These are phyloP conservation scores for Argyrosomus regius DNA, from an alignment of 2,797 vertebrate genomes.

Conservation along the genomic window DNA sequence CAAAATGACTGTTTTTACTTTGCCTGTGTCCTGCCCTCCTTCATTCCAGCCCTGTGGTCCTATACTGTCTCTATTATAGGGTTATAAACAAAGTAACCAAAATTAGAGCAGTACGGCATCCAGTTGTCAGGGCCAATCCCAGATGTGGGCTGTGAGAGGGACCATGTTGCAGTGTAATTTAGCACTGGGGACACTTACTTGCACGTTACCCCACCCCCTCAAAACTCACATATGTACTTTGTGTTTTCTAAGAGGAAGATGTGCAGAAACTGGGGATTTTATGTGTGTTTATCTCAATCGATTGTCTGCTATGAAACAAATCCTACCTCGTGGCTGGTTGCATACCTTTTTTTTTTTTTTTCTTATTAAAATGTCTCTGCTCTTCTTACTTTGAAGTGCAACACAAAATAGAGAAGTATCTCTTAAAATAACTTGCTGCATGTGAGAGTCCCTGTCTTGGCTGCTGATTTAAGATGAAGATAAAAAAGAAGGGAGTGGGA, in stretches of 20 bases:
- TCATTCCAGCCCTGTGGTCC: slow-evolving; percentile 75
- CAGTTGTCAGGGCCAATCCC: slow-evolving; percentile 87
- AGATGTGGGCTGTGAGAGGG: slow-evolving; percentile 85
- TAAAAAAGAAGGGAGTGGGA: slow-evolving; percentile 44
- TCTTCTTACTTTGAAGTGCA: slow-evolving; percentile 32
- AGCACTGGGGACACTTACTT: slow-evolving; percentile 67
- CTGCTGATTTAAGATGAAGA: slow-evolving; percentile 55
- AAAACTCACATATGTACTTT: slow-evolving; percentile 55
- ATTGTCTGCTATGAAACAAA: slow-evolving; percentile 2
- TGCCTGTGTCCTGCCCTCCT: slow-evolving; percentile 67
- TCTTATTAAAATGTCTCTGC: slow-evolving; percentile 26
- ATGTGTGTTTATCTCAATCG: slow-evolving; percentile 14
- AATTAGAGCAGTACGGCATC: slow-evolving; percentile 86
- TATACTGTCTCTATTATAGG: slow-evolving; percentile 86
- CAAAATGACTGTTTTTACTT: slow-evolving; percentile 72
- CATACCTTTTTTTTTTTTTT: too few relatives aligned
- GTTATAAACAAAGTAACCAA: slow-evolving; percentile 87
- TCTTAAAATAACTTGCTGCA: slow-evolving; percentile 43
- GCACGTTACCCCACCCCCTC: slow-evolving; percentile 60
- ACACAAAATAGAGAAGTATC: not conserved
- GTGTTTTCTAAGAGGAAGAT: slow-evolving; percentile 34
- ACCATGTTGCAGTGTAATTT: slow-evolving; percentile 85
- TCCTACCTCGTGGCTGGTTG: not conserved
- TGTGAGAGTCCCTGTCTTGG: slow-evolving; percentile 19
- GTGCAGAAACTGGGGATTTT: slow-evolving; percentile 27